Evolutionary conservation across 2,113 vertebrate species (phyloP).

Genomic region (Turnix velox): DNA sequence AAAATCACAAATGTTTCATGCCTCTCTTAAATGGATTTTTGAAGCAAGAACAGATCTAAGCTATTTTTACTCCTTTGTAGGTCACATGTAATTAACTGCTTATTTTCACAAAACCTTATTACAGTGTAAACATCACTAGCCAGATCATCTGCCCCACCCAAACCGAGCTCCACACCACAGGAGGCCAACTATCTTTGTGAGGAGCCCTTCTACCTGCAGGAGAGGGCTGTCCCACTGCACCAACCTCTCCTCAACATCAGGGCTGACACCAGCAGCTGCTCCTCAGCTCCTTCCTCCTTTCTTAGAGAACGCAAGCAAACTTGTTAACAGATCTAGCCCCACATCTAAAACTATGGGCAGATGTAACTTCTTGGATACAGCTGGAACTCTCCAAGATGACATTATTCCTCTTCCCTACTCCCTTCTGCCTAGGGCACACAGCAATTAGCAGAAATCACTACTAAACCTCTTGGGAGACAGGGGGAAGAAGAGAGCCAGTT

Average conservation of each 20-base stretch:
- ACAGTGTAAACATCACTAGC: slow-evolving; percentile 17
- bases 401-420: background rate
- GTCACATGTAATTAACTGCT: slow-evolving; percentile 41
- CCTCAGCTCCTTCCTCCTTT: background rate
- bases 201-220: background rate
- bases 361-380: background rate
- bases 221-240: background rate
- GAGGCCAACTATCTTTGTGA: background rate
- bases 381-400: background rate
- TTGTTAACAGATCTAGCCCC: background rate
- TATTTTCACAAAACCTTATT: slow-evolving; percentile 58
- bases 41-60: background rate
- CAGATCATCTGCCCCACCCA: slow-evolving; percentile 34
- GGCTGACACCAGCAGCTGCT: background rate
- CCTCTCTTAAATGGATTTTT: slow-evolving; percentile 10
- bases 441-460: slow-evolving; percentile 17
- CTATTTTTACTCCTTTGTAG: slow-evolving; percentile 42
- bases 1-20: slow-evolving; percentile 4
- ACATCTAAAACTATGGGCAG: background rate
- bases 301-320: background rate
- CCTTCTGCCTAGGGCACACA: background rate
- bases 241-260: background rate
- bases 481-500: background rate
- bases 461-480: background rate
- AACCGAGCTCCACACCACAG: background rate